Conservation (phyloP, 2,888 invertebrate species). For the Meliscaeva auricollis region DNA sequence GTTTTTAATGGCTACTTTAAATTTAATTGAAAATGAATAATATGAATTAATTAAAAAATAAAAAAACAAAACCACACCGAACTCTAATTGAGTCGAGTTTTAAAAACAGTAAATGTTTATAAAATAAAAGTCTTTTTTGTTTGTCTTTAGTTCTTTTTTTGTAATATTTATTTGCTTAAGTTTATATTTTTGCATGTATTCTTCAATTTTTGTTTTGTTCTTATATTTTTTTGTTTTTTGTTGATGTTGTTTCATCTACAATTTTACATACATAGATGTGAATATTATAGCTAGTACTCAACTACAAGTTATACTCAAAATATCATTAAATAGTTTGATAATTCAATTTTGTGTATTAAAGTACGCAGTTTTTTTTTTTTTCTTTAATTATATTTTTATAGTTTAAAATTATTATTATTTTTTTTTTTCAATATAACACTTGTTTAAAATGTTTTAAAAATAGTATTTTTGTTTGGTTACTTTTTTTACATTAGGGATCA, state of each 20-base stretch:
- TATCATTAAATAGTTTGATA: constrained; percentile 50
- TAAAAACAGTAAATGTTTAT: too few relatives aligned
- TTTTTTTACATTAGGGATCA: constrained; percentile 40
- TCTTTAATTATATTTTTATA: constrained; percentile 24
- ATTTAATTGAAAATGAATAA: too few relatives aligned
- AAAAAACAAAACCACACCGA: too few relatives aligned
- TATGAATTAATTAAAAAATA: too few relatives aligned
- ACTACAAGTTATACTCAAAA: constrained; percentile 55
- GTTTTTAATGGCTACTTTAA: too few relatives aligned
- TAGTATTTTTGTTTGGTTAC: constrained; percentile 38
- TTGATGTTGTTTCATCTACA: constrained; percentile 38
- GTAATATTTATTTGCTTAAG: constrained; percentile 60
- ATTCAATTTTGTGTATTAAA: constrained; percentile 58
- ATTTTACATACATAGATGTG: constrained; percentile 57
- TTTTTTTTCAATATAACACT: constrained; percentile 28
- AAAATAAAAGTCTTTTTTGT: constrained; percentile 22
- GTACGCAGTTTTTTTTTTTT: constrained; percentile 37
- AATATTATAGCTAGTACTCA: constrained; percentile 46
- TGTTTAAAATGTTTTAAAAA: constrained; percentile 60
- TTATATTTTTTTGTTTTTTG: constrained; percentile 22
- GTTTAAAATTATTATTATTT: constrained; percentile 20
- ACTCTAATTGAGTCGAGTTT: too few relatives aligned
- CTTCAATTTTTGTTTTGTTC: constrained; percentile 29
- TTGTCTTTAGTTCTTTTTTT: constrained; percentile 49
- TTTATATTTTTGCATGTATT: constrained; percentile 53